phyloP scores from a whole-genome alignment of 37 sponge, comb jelly and placozoan species.

The Halisarca cf. caerulea region DNA sequence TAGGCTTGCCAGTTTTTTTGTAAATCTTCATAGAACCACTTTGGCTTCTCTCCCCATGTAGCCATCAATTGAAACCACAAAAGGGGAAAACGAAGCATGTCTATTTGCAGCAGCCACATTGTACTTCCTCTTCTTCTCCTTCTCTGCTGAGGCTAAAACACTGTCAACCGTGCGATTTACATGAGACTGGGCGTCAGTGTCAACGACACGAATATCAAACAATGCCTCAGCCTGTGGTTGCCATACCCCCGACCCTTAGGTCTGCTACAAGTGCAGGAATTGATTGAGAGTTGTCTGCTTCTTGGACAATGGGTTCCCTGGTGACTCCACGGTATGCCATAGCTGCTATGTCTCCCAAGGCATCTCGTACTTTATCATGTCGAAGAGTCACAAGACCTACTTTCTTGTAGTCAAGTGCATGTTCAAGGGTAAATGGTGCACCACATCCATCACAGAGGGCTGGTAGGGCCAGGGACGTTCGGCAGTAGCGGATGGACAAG shows the following conservation, averaged over 20 bases:
- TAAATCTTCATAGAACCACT: background rate
- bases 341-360: conserved; percentile 39
- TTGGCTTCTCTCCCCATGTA: conserved; percentile 34
- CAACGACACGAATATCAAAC: conserved; percentile 58
- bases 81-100: conserved; percentile 38
- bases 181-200: conserved; percentile 52
- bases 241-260: conserved; percentile 50
- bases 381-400: conserved; percentile 40
- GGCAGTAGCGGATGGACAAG: conserved; percentile 28
- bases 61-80: conserved; percentile 45
- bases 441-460: conserved; percentile 48
- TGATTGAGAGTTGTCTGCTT: background rate
- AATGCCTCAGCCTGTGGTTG: conserved; percentile 43
- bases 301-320: conserved; percentile 45
- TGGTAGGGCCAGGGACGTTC: conserved; percentile 19
- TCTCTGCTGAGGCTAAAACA: conserved; percentile 34
- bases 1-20: conserved; percentile 4
- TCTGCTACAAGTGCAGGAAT: conserved; percentile 28
- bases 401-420: conserved; percentile 45
- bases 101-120: conserved; percentile 7
- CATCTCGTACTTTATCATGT: conserved; percentile 54
- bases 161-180: conserved; percentile 3
- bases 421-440: conserved; percentile 31
- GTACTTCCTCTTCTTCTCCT: conserved; percentile 55
- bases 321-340: conserved; percentile 37